Evolutionary conservation across 2,888 invertebrate species (phyloP).

Genomic region (Macrosiphum euphorbiae): DNA sequence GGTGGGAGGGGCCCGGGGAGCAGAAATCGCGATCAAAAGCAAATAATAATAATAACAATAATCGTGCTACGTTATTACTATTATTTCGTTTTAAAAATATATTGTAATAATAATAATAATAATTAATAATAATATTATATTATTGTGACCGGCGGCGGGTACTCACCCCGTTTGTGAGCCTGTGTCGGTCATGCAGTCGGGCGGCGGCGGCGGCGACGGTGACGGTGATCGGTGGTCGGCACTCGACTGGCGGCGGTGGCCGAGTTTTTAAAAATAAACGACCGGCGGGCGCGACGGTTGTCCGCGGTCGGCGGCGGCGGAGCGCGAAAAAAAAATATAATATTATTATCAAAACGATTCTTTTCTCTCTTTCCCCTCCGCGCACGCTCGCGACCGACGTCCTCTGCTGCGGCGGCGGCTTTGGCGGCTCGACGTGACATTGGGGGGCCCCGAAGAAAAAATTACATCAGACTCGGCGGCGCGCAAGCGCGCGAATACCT

Average conservation of each 20-base stretch:
- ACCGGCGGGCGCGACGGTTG: neutral
- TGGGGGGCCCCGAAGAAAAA: neutral
- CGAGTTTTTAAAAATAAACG: slow-evolving; percentile 36
- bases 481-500: slow-evolving; percentile 9
- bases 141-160: neutral
- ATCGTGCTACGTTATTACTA: neutral
- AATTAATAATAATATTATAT: no score
- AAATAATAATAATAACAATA: neutral
- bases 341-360: neutral
- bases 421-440: neutral
- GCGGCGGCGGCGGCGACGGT: neutral
- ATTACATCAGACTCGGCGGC: neutral
- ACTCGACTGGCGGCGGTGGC: slow-evolving; percentile 17
- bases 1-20: neutral
- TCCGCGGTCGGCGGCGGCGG: neutral
- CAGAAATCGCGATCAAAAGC: neutral
- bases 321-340: neutral
- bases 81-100: no score
- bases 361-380: neutral
- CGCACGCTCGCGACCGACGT: neutral
- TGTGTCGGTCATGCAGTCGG: neutral
- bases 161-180: neutral
- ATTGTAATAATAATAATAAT: no score
- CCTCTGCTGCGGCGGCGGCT: neutral
- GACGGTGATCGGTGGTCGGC: slow-evolving; percentile 1